Evolutionary conservation across 2,113 vertebrate species (phyloP).

Genomic region (human): GRCh38 chr20:14650501-14651000

Average conservation of each 20-base stretch:
- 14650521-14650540: not conserved
- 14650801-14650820: not conserved
- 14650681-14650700: not conserved
- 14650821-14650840: not conserved
- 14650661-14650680: conserved; percentile 20
- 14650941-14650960: not conserved
- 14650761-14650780: not conserved
- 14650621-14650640: not conserved
- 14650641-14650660: not conserved
- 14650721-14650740: not conserved
- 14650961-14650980: not conserved
- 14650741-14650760: not conserved
- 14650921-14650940: not conserved
- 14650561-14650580: conserved; percentile 4
- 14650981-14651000: not conserved
- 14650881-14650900: not conserved
- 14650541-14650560: not conserved
- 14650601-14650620: not conserved
- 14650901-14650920: not conserved
- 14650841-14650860: not conserved
- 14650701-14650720: not conserved
- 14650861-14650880: not conserved
- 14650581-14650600: not conserved
- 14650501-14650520: not conserved
- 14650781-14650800: not conserved